Base-by-base conservation (phyloP, 2,888 invertebrate genomes). In the Stenodema calcarata region DNA sequence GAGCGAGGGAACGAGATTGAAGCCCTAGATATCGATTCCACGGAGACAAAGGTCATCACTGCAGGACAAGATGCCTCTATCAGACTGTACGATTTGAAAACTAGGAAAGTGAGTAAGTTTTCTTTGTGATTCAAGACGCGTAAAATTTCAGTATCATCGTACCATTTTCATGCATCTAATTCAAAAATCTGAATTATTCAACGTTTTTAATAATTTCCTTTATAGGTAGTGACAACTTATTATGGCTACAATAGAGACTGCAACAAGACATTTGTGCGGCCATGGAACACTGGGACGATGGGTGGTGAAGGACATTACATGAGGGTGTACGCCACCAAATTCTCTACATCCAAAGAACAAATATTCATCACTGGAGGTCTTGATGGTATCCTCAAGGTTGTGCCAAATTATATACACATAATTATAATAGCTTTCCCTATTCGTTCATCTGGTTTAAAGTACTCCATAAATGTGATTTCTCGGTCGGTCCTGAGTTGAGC, bases 61-160 rank as follows among this genome's bases (percentile, higher is more conserved):
- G 83, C 83, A 7, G 83, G 83, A 27, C 70, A 73, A 28, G 83
- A 84, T 18, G 83, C 83, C 11, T 73, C 83, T n/a, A 84, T 84
- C 18, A 35, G 83, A 18, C 73, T 84, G 30, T 84, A 84, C 44
- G 73, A 84, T 44, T 16, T 84, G 11, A 73, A 73, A 73, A 84
- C 83, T 16, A 70, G 73, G 73, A 84, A 84, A 84, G 83, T 84
- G 50, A 80, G 80, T 80, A 54, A 79, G 80, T 80, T 30, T 11
- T 23, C 23, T 1, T 23, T 1, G 6, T 18, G 2, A 62, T 62
- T 54, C 6, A 54, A 11, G 42, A 9, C 11, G 42, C 11, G 42
- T 9, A 42, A 42, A 6, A n/a, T n/a, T n/a, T n/a, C n/a, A n/a
- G n/a, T n/a, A n/a, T n/a, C n/a, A n/a, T n/a, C n/a, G n/a, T n/a